Evolutionary conservation across 2,797 vertebrate genomes (phyloP).

Genomic region (Vireo griseus): DNA sequence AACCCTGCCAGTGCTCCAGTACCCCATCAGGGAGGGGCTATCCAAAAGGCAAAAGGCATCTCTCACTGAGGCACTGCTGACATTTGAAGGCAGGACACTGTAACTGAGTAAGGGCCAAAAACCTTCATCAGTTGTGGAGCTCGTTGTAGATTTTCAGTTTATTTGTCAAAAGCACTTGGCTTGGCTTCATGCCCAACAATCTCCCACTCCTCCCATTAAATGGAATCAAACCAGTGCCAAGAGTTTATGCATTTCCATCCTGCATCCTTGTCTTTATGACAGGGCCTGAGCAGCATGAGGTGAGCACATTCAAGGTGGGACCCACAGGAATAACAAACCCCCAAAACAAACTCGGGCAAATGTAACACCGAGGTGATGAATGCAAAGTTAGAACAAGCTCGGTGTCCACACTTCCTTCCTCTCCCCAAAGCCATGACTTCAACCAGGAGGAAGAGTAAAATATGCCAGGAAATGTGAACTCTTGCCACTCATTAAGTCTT

Average conservation of each 20-base stretch:
- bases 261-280: background rate
- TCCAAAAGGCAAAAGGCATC: background rate
- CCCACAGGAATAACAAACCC: background rate
- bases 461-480: background rate
- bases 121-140: background rate
- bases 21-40: background rate
- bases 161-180: background rate
- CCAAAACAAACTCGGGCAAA: background rate
- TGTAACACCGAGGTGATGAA: accelerated
- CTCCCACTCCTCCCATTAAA: background rate
- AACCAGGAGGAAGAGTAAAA: background rate
- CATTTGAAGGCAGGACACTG: background rate
- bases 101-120: background rate
- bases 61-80: background rate
- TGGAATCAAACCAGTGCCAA: background rate
- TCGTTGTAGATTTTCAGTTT: background rate
- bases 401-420: background rate
- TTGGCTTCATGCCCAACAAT: background rate
- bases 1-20: background rate
- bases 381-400: background rate
- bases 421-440: background rate
- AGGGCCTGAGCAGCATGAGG: background rate
- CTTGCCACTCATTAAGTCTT: background rate
- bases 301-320: background rate
- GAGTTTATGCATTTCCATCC: background rate